Evolutionary conservation across 2,888 invertebrate species (phyloP).

Genomic region (Diplazon laetatorius): DNA sequence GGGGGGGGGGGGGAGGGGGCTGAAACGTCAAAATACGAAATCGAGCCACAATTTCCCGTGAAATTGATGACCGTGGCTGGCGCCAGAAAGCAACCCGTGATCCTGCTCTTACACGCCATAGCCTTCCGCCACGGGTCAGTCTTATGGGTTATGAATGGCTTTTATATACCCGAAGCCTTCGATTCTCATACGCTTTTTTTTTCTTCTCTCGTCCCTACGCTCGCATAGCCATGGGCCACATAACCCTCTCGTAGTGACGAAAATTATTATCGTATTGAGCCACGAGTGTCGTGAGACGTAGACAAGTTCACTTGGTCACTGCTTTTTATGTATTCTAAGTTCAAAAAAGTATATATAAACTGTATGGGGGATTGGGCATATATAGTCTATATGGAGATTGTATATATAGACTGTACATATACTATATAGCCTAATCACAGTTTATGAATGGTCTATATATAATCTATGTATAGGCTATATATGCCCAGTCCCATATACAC

Average conservation of each 20-base stretch:
- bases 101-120: not conserved
- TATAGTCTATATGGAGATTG: no score
- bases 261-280: slow-evolving; percentile 14
- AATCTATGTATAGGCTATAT: no score
- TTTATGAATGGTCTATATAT: no score
- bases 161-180: slow-evolving; percentile 30
- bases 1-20: slow-evolving; percentile 48
- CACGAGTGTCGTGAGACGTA: not conserved
- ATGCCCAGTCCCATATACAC: no score
- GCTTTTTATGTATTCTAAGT: not conserved
- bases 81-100: slow-evolving; percentile 55
- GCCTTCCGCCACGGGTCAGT: not conserved
- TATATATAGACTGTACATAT: no score
- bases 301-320: slow-evolving; percentile 14
- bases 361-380: no score
- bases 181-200: no score
- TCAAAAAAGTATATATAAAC: no score
- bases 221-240: no score
- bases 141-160: slow-evolving; percentile 52
- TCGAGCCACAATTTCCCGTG: slow-evolving; percentile 79
- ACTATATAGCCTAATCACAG: no score
- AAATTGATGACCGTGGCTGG: slow-evolving; percentile 76
- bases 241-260: not conserved
- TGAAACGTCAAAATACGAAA: slow-evolving; percentile 79
- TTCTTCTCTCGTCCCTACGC: slow-evolving; percentile 4